Base-by-base conservation (phyloP, 2,888 invertebrate species). In the Disparrhopalites patrizii region DNA sequence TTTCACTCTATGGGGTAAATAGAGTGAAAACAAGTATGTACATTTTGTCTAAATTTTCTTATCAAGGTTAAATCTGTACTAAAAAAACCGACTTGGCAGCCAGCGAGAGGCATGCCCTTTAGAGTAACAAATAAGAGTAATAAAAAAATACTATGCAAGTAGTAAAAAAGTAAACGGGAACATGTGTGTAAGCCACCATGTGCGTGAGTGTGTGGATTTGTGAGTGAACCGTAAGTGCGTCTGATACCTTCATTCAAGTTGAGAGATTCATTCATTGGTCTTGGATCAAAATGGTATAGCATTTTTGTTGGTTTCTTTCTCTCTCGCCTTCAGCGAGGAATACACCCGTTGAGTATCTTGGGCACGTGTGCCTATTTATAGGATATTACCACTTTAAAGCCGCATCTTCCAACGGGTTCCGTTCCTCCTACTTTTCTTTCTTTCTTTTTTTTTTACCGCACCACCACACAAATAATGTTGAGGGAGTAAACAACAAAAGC, bases 301-400 rank as follows among this genome's bases (percentile, higher is more conserved):
- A 47, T 47, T 47, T 47, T n/a, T n/a, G n/a, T n/a, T n/a, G n/a
- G n/a, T n/a, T n/a, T 8, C 47, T 23, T 13, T n/a, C 23, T 20
- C 47, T 47, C 47, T 47, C 3, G 20, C n/a, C n/a, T n/a, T n/a
- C n/a, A n/a, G n/a, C n/a, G n/a, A n/a, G 47, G 47, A 47, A 47
- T 47, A 47, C 47, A 47, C 47, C 47, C 47, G 47, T 47, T 47
- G 47, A 47, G 47, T n/a, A 47, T 47, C 13, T 47, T 47, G 25
- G 47, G 47, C 47, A 47, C 47, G 47, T 47, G 47, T 47, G 47
- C 47, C 47, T 47, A 47, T 47, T 47, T 47, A 47, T 47, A 47
- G 47, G 47, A 47, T 47, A 47, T 20, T 47, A 47, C 47, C 47
- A 47, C 47, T 47, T 47, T 47, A 47, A 47, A 47, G 47, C 47